These are phyloP conservation scores for Danaus plexippus DNA, from an alignment of 1,140 invertebrate genomes.

Conservation along the genomic window DNA sequence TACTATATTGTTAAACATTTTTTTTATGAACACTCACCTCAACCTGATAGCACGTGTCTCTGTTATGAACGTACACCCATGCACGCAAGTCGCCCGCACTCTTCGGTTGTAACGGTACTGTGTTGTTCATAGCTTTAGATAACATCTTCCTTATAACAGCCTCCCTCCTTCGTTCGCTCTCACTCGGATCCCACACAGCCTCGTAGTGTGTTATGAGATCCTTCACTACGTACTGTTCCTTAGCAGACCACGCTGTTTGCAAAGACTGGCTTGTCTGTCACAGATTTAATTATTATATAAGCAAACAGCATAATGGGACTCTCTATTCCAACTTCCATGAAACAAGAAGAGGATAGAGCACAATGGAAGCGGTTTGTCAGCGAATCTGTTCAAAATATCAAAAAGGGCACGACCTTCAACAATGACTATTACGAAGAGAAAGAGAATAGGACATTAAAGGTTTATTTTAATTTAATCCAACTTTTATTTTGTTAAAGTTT, in stretches of 20 bases:
- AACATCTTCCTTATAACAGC: conserved; percentile 80
- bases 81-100: conserved; percentile 84
- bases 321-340: no score
- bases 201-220: conserved; percentile 77
- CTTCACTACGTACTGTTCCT: conserved; percentile 78
- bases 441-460: no score
- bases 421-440: no score
- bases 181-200: conserved; percentile 69
- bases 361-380: no score
- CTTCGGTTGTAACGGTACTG: conserved; percentile 71
- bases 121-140: conserved; percentile 76
- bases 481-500: no score
- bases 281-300: conserved; percentile 5
- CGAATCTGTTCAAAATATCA: no score
- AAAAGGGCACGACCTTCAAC: no score
- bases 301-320: no score
- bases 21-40: conserved; percentile 66
- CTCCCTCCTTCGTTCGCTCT: conserved; percentile 74
- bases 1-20: no score
- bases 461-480: no score
- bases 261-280: conserved; percentile 46
- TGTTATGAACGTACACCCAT: conserved; percentile 80
- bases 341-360: no score
- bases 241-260: conserved; percentile 74
- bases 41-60: conserved; percentile 73